Evolutionary conservation across 2,797 vertebrate species (phyloP).

Genomic region (Tinamus major): DNA sequence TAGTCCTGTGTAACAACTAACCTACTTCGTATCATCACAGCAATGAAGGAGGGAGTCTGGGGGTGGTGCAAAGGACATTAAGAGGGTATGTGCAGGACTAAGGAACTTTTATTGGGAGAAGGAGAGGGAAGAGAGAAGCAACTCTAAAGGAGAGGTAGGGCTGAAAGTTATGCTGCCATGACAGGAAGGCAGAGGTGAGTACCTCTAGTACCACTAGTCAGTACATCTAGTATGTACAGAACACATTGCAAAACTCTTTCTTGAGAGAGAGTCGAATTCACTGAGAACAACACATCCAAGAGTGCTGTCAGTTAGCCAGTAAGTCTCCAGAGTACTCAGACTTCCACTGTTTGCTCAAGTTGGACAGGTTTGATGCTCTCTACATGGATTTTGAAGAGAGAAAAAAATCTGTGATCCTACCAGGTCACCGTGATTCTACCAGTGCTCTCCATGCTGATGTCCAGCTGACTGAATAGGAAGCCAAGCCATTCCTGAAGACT

Average conservation of each 20-base stretch:
- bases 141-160: not conserved
- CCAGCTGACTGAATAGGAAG: not conserved
- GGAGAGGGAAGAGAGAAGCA: not conserved
- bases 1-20: not conserved
- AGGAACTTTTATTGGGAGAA: not conserved
- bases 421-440: not conserved
- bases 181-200: not conserved
- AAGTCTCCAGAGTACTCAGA: not conserved
- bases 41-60: not conserved
- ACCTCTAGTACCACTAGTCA: too few species aligned
- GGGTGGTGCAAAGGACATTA: too few species aligned
- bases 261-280: not conserved
- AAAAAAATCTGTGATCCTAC: not conserved
- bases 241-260: not conserved
- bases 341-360: not conserved
- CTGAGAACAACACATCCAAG: not conserved
- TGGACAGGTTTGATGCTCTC: not conserved
- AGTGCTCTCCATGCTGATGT: not conserved
- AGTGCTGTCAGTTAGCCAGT: not conserved
- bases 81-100: not conserved
- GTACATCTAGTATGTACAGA: not conserved
- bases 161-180: accelerated
- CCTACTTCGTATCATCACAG: not conserved
- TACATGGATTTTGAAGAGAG: not conserved
- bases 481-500: not conserved